phyloP scores from a whole-genome alignment of 2,888 invertebrate genomes.

The Anarsia innoxiella region DNA sequence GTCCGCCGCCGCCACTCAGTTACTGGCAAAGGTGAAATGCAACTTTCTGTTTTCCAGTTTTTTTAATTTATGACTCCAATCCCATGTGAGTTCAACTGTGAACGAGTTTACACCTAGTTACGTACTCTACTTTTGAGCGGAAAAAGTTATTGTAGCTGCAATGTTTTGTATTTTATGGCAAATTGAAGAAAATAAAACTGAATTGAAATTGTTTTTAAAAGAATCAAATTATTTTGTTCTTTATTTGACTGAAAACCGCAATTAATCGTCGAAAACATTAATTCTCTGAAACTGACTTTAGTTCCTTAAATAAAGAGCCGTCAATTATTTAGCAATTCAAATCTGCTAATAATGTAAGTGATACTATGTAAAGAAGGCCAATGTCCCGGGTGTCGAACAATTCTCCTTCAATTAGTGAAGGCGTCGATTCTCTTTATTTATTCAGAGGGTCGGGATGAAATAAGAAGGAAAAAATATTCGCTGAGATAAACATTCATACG shows the following conservation, averaged over 20 bases:
- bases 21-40: no score
- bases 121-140: conserved; percentile 28
- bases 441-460: conserved; percentile 47
- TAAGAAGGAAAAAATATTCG: conserved; percentile 44
- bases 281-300: no score
- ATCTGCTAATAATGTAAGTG: conserved; percentile 19
- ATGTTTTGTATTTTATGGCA: background rate
- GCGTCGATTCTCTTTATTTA: conserved; percentile 48
- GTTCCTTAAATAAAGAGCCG: no score
- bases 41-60: conserved; percentile 41
- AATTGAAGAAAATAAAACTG: no score
- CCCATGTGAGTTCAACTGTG: conserved; percentile 40
- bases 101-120: conserved; percentile 45
- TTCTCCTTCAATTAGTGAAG: conserved; percentile 50
- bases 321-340: background rate
- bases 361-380: conserved; percentile 27
- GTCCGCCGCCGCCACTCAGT: no score
- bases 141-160: conserved; percentile 25
- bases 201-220: no score
- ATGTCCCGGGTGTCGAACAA: conserved; percentile 32
- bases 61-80: conserved; percentile 41
- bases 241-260: no score
- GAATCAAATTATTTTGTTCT: no score
- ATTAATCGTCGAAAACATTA: no score
- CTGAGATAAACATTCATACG: conserved; percentile 50